Evolutionary conservation across 2,797 vertebrate species (phyloP).

Genomic region (Macropus fuliginosus): DNA sequence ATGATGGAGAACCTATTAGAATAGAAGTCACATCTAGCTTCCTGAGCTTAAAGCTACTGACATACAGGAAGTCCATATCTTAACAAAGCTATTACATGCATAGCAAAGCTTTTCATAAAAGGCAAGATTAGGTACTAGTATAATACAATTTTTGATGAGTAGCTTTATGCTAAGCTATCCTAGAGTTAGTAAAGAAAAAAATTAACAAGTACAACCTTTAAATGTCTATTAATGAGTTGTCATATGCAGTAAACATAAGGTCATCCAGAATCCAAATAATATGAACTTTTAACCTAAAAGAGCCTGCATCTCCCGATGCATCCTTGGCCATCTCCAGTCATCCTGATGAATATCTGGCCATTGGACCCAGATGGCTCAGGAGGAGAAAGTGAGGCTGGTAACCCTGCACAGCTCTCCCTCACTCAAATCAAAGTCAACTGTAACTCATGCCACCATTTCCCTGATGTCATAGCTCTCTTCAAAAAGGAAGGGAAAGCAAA

Average conservation of each 20-base stretch:
- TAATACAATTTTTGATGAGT: neutral
- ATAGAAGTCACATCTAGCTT: neutral
- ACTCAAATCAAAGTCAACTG: too few relatives aligned
- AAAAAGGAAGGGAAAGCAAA: too few relatives aligned
- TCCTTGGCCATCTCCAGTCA: too few relatives aligned
- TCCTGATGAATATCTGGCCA: too few relatives aligned
- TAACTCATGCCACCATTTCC: too few relatives aligned
- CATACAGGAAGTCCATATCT: constrained; percentile 36
- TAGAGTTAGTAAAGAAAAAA: neutral
- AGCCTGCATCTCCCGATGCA: too few relatives aligned
- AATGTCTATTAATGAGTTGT: neutral
- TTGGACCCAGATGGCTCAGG: too few relatives aligned
- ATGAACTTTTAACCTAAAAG: too few relatives aligned
- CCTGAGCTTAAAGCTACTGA: constrained; percentile 40
- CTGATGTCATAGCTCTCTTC: too few relatives aligned
- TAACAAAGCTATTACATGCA: constrained; percentile 34
- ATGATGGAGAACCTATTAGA: constrained; percentile 16
- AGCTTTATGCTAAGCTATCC: neutral
- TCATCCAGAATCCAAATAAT: neutral
- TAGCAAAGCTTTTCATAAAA: constrained; percentile 19
- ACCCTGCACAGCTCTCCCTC: too few relatives aligned
- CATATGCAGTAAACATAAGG: neutral
- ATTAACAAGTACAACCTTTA: neutral
- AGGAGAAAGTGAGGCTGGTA: too few relatives aligned
- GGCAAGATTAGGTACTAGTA: neutral